phyloP scores from a whole-genome alignment of 2,888 invertebrate genomes.

The Pollenia labialis region DNA sequence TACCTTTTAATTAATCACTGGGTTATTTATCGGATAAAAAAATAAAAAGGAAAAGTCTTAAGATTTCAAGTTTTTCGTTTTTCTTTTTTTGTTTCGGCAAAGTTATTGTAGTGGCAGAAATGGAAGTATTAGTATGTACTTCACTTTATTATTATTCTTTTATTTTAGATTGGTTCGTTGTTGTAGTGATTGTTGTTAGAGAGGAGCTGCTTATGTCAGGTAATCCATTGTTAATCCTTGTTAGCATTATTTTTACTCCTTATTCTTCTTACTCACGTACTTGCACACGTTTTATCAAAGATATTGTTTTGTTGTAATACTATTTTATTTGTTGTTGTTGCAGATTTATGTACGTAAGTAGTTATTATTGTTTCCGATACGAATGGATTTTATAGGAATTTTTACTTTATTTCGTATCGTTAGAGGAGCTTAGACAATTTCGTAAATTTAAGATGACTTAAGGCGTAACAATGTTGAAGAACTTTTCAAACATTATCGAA shows the following conservation, averaged over 20 bases:
- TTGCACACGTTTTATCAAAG: conserved; percentile 60
- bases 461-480: conserved; percentile 28
- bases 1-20: conserved; percentile 35
- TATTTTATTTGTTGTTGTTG: conserved; percentile 17
- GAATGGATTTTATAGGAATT: conserved; percentile 47
- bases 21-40: conserved; percentile 25
- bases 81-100: conserved; percentile 1
- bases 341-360: not conserved
- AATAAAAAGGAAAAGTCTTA: conserved; percentile 46
- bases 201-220: conserved; percentile 71
- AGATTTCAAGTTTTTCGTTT: conserved; percentile 36
- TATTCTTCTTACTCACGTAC: conserved; percentile 44
- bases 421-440: conserved; percentile 46
- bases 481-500: conserved; percentile 12
- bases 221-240: conserved; percentile 76
- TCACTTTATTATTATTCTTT: conserved; percentile 38
- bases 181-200: conserved; percentile 23
- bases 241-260: conserved; percentile 68
- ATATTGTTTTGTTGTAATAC: conserved; percentile 52
- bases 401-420: conserved; percentile 35
- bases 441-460: conserved; percentile 56
- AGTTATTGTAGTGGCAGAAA: conserved; percentile 30
- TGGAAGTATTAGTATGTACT: conserved; percentile 28
- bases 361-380: conserved; percentile 39
- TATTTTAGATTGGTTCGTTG: conserved; percentile 38